Conservation (phyloP, 2,797 vertebrate genomes). For the Microctenopoma steveboyesi region DNA sequence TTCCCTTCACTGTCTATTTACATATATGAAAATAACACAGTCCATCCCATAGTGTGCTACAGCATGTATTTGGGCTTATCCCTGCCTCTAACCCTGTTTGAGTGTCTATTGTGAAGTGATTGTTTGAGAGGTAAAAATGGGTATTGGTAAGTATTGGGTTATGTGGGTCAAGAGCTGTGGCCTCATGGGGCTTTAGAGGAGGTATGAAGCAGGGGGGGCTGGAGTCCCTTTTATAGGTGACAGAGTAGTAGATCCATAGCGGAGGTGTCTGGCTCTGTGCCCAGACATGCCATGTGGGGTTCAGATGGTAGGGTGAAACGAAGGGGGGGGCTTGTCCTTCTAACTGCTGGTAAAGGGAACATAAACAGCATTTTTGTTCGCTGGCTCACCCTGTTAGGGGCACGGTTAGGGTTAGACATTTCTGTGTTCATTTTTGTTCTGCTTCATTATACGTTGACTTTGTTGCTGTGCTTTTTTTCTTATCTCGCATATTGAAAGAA, state of each 20-base stretch:
- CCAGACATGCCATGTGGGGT: conserved; percentile 88
- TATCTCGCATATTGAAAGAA: conserved; percentile 31
- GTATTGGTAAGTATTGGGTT: conserved; percentile 26
- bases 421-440: conserved; percentile 27
- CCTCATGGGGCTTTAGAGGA: conserved; percentile 77
- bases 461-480: conserved; percentile 20
- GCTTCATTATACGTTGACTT: conserved; percentile 32
- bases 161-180: conserved; percentile 64
- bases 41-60: not conserved
- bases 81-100: conserved; percentile 20
- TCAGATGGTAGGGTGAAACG: conserved; percentile 89
- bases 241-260: conserved; percentile 77
- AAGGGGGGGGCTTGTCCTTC: conserved; percentile 73
- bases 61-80: conserved; percentile 10
- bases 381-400: conserved; percentile 16
- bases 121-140: conserved; percentile 35
- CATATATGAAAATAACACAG: not conserved
- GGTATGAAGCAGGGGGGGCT: conserved; percentile 60
- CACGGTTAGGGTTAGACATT: not conserved
- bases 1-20: conserved; percentile 1
- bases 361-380: conserved; percentile 48
- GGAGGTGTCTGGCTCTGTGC: conserved; percentile 86
- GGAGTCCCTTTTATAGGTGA: conserved; percentile 83
- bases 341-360: conserved; percentile 63
- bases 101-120: conserved; percentile 33